These are phyloP conservation scores for Eueremaeus valkanovi DNA, from an alignment of 2,888 invertebrate genomes.

Conservation along the genomic window DNA sequence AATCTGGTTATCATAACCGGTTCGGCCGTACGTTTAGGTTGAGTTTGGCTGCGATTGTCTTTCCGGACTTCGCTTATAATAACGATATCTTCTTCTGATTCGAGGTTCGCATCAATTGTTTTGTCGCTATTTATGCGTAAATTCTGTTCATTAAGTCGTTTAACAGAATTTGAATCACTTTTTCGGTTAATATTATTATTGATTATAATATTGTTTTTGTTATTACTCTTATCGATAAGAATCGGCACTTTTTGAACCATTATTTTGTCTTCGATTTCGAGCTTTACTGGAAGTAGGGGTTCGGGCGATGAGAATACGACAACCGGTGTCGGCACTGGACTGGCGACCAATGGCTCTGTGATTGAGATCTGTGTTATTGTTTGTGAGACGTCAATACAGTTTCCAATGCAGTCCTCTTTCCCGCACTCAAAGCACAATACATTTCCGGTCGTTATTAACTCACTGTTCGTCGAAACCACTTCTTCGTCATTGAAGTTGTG, in stretches of 20 bases:
- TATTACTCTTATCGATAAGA: constrained; percentile 9
- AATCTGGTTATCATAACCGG: not conserved
- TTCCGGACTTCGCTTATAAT: not conserved
- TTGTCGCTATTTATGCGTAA: not conserved
- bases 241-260: not conserved
- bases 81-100: not conserved
- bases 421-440: not conserved
- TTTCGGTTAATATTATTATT: not conserved
- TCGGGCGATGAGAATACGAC: not conserved
- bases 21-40: not conserved
- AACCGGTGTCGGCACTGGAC: too few species aligned
- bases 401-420: not conserved
- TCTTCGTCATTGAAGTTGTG: not conserved
- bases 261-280: constrained; percentile 10
- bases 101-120: not conserved
- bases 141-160: not conserved
- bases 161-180: not conserved
- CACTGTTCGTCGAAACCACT: not conserved
- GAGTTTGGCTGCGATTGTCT: not conserved
- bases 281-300: not conserved
- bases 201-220: not conserved
- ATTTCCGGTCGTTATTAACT: not conserved
- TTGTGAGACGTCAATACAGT: not conserved
- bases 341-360: not conserved
- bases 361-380: not conserved